These are phyloP conservation scores for Microhierax caerulescens DNA, from an alignment of 2,797 vertebrate species.

Conservation along the genomic window DNA sequence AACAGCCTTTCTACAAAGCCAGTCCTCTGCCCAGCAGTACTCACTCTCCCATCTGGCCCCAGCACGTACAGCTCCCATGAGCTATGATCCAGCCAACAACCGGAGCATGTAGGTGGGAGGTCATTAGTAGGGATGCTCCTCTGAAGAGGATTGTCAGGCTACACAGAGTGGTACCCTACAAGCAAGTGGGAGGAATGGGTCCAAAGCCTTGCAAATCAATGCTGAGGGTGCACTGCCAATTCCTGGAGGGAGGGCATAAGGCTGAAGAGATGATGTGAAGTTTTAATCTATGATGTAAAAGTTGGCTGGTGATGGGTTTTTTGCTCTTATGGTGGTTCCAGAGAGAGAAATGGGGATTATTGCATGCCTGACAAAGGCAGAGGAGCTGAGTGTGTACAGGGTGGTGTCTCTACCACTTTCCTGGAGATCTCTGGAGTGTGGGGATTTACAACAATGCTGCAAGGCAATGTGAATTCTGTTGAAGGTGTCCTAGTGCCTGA, in stretches of 20 bases:
- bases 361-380: neutral
- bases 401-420: neutral
- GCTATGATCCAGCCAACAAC: neutral
- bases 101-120: accelerated
- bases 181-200: neutral
- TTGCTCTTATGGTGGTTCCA: neutral
- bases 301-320: accelerated
- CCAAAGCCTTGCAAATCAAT: accelerated
- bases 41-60: neutral
- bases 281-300: neutral
- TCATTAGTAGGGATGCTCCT: neutral
- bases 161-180: neutral
- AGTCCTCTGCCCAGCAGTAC: neutral
- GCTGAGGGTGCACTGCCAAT: neutral
- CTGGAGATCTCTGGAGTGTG: neutral
- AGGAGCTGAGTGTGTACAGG: neutral
- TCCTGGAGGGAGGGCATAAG: accelerated
- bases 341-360: neutral
- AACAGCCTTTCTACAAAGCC: neutral
- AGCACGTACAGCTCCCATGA: accelerated
- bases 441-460: neutral
- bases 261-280: neutral
- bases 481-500: neutral
- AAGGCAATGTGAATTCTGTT: neutral
- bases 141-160: neutral